Base-by-base conservation (phyloP, 2,888 invertebrate species). In the Siphonodentalium dalli region DNA sequence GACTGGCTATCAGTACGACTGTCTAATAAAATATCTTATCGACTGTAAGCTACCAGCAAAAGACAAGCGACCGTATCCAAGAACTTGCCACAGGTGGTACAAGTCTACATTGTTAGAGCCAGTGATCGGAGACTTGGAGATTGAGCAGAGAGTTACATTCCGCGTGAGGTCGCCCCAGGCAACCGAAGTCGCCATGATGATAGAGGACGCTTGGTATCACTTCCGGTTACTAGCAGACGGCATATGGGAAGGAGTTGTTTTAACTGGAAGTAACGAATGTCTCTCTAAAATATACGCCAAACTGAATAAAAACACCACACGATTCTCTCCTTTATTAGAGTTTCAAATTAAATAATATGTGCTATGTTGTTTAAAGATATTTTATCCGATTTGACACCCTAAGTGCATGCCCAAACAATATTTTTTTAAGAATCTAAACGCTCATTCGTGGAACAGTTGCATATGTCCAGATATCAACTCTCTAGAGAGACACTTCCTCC, bases 141-240 rank as follows among this genome's bases (percentile, higher is more conserved):
- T 65, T 11, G 67, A 71, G 44, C 59, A 58, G 21, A 61, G 68
- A 28, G 69, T 76, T 35, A 72, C 71, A 28, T 78, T 77, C 63
- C 63, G 74, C 34, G 66, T 79, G 21, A 67, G 77, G 21, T 72
- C 75, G n/a, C 72, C 72, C 2, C 54, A 68, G 23, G 78, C 77
- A 6, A 68, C 65, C 21, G 76, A 75, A 37, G 73, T 78, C 37
- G 74, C 75, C 2, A 62, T 78, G 39, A 62, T 77, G 33, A 70
- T 77, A 18, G 74, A 72, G 4, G 72, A 70, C 42, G 71, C 74
- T 8, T 76, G 76, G 75, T 74, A 69, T 54, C 75, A 77, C 59
- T 71, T 77, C 42, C 63, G 65, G n/a, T 64, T 63, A n/a, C 52
- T 71, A 7, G 65, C 69, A 13, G 73, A 74, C 53, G 65, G 69